Evolutionary conservation across 92 coral and sea anemone species (phyloP), one percentile per base, ranked within the genome.

Genomic region (Paragorgia papillata): DNA sequence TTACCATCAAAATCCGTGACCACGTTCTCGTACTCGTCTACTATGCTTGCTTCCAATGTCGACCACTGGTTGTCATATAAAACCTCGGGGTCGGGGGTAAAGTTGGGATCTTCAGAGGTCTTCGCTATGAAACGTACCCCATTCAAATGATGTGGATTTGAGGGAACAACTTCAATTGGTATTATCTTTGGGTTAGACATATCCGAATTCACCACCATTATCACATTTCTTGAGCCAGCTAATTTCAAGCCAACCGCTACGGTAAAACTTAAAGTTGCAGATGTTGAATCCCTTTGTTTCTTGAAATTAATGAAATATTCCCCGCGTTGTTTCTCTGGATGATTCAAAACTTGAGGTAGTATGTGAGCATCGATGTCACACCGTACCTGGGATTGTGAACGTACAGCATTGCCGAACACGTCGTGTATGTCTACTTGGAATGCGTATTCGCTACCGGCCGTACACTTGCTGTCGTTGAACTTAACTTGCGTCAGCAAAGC

Each of bases 1-100:
- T 68, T 35, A 0, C 48, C 21, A 44, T 35, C 10, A n/a, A 46
- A 9, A 3, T 15, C 50, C 3, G 31, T 54, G 33, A 68, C 58
- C n/a, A 68, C 40, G 48, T 68, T 68, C 24, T 28, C 39, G 75
- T 44, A 26, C 34, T 14, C 26, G 21, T 68, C 75, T 13, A 46
- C 59, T n/a, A 68, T 0, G 9, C 3, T 20, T 1, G 75, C 75
- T 46, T 68, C 43, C 2, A 68, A 0, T 49, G 75, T 44, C n/a
- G n/a, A n/a, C n/a, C n/a, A n/a, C n/a, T n/a, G n/a, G n/a, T n/a
- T n/a, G n/a, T n/a, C n/a, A n/a, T n/a, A n/a, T n/a, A n/a, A n/a
- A n/a, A n/a, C n/a, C n/a, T n/a, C n/a, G n/a, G n/a, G n/a, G n/a
- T n/a, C n/a, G n/a, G n/a, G n/a, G 33, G 41, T 9, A 22, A 14